Evolutionary conservation across 2,797 vertebrate species (phyloP).

Genomic region (Parauchenoglanis ngamensis): DNA sequence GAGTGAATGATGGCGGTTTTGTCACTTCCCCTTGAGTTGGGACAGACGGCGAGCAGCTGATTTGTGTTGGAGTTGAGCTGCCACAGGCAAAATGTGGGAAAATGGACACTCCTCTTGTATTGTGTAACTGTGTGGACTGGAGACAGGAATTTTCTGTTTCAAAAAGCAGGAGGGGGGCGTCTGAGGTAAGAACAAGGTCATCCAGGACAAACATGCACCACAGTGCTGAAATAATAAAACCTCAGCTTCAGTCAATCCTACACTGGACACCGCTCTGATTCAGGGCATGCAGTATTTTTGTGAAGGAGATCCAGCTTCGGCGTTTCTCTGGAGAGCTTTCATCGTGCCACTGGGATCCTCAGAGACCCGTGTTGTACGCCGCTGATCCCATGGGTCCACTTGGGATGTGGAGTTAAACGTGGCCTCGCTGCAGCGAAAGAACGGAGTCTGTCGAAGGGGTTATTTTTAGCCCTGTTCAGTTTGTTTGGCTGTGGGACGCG

Average conservation of each 20-base stretch:
- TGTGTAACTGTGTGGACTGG: conserved; percentile 54
- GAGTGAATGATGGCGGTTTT: conserved; percentile 21
- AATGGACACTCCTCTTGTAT: conserved; percentile 53
- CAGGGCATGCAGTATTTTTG: conserved; percentile 45
- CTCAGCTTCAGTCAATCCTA: conserved; percentile 52
- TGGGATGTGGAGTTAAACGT: conserved; percentile 8
- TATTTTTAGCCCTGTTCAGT: conserved; percentile 40
- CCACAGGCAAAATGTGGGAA: conserved; percentile 73
- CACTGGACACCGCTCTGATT: conserved; percentile 29
- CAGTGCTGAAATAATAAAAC: conserved; percentile 68
- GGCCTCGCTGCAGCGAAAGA: conserved; percentile 7
- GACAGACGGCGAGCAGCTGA: conserved; percentile 21
- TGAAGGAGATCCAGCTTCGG: background rate
- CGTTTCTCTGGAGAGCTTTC: background rate
- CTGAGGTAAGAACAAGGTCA: conserved; percentile 67
- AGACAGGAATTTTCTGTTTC: conserved; percentile 48
- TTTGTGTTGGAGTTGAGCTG: conserved; percentile 62
- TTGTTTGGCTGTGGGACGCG: conserved; percentile 33
- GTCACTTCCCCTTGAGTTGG: conserved; percentile 3
- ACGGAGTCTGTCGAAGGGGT: conserved; percentile 4
- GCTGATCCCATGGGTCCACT: conserved; percentile 32
- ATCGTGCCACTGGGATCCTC: background rate
- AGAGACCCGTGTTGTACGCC: background rate
- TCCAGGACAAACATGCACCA: conserved; percentile 67
- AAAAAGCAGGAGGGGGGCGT: conserved; percentile 28